Evolutionary conservation across 2,888 invertebrate genomes (phyloP).

Genomic region (Volucella zonaria): DNA sequence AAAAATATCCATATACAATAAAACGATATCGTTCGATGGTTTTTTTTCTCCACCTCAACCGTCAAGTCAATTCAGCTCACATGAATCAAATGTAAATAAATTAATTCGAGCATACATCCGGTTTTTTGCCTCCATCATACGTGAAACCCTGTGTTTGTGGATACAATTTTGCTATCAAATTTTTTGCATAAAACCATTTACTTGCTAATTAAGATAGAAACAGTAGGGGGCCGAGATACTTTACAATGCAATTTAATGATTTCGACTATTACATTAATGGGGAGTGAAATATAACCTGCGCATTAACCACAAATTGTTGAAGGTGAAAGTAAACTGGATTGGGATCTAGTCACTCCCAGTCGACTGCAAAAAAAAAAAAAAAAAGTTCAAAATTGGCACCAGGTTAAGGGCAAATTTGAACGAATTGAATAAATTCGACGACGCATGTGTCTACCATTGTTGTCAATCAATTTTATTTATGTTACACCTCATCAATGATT

Average conservation of each 20-base stretch:
- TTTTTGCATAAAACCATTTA: background rate
- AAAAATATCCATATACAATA: background rate
- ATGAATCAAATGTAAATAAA: constrained; percentile 25
- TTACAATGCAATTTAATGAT: background rate
- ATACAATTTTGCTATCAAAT: constrained; percentile 4
- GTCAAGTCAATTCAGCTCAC: background rate
- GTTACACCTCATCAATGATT: background rate
- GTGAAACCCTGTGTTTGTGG: too few relatives aligned
- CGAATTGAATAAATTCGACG: too few relatives aligned
- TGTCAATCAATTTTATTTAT: background rate
- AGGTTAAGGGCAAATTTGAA: background rate
- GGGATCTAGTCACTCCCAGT: background rate
- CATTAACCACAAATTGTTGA: background rate
- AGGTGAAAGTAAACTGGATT: constrained; percentile 14
- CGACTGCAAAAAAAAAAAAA: too few relatives aligned
- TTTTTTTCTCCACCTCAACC: background rate
- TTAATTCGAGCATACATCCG: constrained; percentile 32
- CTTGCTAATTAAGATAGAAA: background rate
- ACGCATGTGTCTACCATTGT: background rate
- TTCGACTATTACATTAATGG: background rate
- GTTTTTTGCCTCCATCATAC: constrained; percentile 14
- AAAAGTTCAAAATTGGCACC: background rate
- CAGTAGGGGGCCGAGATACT: background rate
- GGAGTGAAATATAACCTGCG: too few relatives aligned
- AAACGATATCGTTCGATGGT: background rate